Evolutionary conservation across 1,140 invertebrate genomes (phyloP), one percentile per base, ranked within the genome.

Genomic region (Microplitis mediator): DNA sequence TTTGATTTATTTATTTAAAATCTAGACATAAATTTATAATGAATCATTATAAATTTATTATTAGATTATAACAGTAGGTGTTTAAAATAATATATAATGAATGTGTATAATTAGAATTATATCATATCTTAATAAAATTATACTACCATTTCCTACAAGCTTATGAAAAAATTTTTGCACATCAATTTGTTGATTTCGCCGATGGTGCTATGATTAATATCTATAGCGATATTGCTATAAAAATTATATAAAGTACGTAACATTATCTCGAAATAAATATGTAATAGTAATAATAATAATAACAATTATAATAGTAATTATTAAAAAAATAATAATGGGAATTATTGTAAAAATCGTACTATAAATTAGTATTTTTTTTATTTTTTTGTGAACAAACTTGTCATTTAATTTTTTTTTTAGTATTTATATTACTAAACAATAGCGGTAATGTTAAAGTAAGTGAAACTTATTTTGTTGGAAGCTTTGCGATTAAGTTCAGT

Each of bases 141-240:
- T 31, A 23, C 23, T 31, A 35, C 3, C 45, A 65, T 50, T 50
- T 35, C 14, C 8, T 14, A 36, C 62, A 31, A 39, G 31, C 45
- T 31, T 11, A 39, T 39, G 36, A 65, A 14, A 35, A 50, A 51
- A 31, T 51, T 51, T 65, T 13, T 50, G 56, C 65, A 67, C 65
- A 67, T 67, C 51, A 16, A 31, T 67, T 67, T 36, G 11, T 67
- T 51, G 65, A 67, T 67, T 67, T 67, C 65, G 54, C 65, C 54
- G 36, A 67, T 67, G 65, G 65, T 67, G 65, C 65, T 67, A 56
- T 67, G 54, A 16, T 36, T 14, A 23, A 14, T 14, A 8, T 35
- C 51, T 67, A 36, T 67, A 67, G 65, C 32, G n/a, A 65, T 50
- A 6, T n/a, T 34, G 32, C 65, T 67, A 67, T 67, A 67, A n/a